phyloP scores from a whole-genome alignment of 64 coral and sea anemone species.

The Catalaphyllia jardinei region DNA sequence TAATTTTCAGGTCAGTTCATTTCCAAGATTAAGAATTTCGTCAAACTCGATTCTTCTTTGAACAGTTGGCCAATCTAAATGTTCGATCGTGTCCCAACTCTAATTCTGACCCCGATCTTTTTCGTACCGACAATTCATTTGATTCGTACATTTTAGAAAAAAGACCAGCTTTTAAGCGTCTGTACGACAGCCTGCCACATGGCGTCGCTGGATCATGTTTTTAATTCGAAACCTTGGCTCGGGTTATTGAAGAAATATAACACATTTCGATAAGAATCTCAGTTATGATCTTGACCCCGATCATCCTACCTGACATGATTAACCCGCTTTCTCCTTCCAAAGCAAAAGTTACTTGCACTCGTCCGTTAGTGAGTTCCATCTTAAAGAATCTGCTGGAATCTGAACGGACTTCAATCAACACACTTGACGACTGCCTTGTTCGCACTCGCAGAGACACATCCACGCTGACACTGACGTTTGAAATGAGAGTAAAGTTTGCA shows the following conservation, averaged over 20 bases:
- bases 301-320: slow-evolving; percentile 38
- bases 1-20: neutral
- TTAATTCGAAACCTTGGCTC: no score
- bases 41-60: neutral
- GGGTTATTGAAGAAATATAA: no score
- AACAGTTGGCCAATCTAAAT: no score
- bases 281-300: neutral
- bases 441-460: slow-evolving; percentile 16
- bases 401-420: slow-evolving; percentile 3
- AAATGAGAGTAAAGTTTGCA: slow-evolving; percentile 21
- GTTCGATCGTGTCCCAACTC: no score
- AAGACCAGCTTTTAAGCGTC: no score
- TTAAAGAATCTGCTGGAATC: neutral
- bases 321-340: slow-evolving; percentile 6
- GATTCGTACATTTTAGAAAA: no score
- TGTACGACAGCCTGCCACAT: no score
- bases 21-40: neutral
- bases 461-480: slow-evolving; percentile 13
- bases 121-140: no score
- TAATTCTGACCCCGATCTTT: no score
- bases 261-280: no score
- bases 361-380: slow-evolving; percentile 20
- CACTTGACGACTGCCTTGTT: slow-evolving; percentile 14
- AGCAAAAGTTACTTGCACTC: slow-evolving; percentile 4
- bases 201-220: no score